A percentile compares a stretch with the other conserved stretches of the same genome.
Evolutionary conservation across 1,140 invertebrate species (phyloP).

Genomic region (Diprion similis): DNA sequence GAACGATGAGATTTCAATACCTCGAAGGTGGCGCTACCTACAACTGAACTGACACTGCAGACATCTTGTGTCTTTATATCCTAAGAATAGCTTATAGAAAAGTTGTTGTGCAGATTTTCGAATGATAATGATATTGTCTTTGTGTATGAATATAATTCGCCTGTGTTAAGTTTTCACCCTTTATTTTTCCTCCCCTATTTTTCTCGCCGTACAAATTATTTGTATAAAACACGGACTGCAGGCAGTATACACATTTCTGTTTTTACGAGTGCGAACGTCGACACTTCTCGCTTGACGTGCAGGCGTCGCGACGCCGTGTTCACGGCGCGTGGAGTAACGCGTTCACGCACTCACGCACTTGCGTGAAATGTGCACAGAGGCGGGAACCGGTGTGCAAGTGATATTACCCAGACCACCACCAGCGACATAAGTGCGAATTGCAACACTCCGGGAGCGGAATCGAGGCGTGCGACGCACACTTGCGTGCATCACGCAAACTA

Average conservation of each 20-base stretch:
- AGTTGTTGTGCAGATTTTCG: too few species aligned
- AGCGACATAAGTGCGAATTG: constrained; percentile 58
- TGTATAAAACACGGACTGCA: background rate
- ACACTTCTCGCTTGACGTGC: constrained; percentile 39
- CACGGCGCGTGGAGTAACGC: constrained; percentile 4
- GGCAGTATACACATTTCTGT: constrained; percentile 27
- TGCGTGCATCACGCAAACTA: constrained; percentile 2
- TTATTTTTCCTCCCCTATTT: background rate
- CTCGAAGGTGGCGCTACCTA: too few species aligned
- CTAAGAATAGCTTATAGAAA: too few species aligned
- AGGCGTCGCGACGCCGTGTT: constrained; percentile 42
- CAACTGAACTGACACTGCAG: too few species aligned
- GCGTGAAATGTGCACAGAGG: background rate
- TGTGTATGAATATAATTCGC: too few species aligned
- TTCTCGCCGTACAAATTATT: constrained; percentile 10
- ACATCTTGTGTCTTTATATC: too few species aligned
- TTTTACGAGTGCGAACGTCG: constrained; percentile 45
- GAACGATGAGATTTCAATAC: too few species aligned
- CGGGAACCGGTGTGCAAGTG: background rate
- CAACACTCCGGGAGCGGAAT: constrained; percentile 44
- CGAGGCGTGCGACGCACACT: background rate
- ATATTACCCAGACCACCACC: too few species aligned
- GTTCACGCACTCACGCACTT: constrained; percentile 6
- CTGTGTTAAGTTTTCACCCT: background rate
- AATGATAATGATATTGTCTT: too few species aligned